Base-by-base conservation (phyloP, 1,140 invertebrate genomes). In the Colletes latitarsis region DNA sequence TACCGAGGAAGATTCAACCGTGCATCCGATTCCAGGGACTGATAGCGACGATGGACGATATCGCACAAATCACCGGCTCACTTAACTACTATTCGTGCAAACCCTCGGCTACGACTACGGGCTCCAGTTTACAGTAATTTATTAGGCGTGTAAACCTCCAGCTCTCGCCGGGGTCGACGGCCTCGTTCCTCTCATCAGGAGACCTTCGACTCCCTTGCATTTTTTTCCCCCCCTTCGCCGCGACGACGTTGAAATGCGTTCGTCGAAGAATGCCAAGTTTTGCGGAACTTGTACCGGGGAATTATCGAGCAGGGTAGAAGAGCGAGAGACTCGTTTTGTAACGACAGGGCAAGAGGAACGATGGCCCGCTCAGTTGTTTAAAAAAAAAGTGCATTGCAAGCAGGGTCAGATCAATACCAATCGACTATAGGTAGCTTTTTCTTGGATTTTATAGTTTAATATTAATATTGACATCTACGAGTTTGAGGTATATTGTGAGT, bases 71-170 rank as follows among this genome's bases (percentile, higher is more conserved):
- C 90, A 91, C 91, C 86, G 82, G 76, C 66, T 82, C 76, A 64
- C 85, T 89, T 90, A 89, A 90, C 89, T 90, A 88, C 88, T 83
- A 88, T 91, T 87, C 88, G 89, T 86, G 88, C 85, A 67, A 83
- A 81, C 53, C 76, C 64, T 86, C 46, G 73, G 46, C 76, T 58
- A 63, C 69, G 46, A 81, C 58, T 84, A 55, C 58, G 71, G 90
- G 84, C 89, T 91, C 90, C 90, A 92, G 90, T 91, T 92, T 92
- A 90, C 90, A 86, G 85, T 90, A 89, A 90, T 91, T 92, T 92
- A 92, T 91, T 91, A 90, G 83, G 86, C 90, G 86, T 90, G 89
- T 88, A 91, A 91, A 90, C 78, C 81, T 82, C 72, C 82, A 77
- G 82, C 88, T 77, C 69, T 66, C 43, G 53, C 46, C 72, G 73